phyloP scores from a whole-genome alignment of 2,113 vertebrate species.

The Amblyornis subalaris region DNA sequence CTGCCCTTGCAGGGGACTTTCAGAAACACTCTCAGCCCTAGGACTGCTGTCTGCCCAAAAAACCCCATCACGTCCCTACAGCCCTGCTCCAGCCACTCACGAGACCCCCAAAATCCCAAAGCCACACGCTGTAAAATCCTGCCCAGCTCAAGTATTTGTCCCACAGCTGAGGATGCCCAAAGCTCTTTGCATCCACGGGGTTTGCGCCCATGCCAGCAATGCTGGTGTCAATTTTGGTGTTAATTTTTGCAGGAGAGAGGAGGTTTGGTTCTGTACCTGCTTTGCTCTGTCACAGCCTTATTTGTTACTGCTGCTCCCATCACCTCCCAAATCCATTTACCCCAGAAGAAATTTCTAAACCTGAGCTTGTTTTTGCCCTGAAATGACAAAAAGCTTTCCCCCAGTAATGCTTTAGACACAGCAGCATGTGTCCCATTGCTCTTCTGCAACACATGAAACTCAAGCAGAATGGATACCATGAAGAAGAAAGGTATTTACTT shows the following conservation, averaged over 20 bases:
- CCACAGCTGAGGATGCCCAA: not conserved
- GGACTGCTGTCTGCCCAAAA: not conserved
- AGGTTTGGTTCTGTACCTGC: not conserved
- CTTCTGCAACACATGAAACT: not conserved
- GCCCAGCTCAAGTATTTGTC: not conserved
- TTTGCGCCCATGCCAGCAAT: not conserved
- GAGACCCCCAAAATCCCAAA: not conserved
- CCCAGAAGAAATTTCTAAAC: not conserved
- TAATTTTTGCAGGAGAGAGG: not conserved
- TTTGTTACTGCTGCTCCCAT: not conserved
- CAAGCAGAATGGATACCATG: fast-evolving
- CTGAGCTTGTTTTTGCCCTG: not conserved
- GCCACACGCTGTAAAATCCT: not conserved
- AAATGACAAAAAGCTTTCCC: not conserved
- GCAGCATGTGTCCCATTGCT: fast-evolving
- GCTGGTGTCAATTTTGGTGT: not conserved
- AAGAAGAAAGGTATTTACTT: not conserved
- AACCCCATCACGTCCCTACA: fast-evolving
- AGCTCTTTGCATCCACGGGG: not conserved
- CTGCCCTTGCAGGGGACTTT: not conserved
- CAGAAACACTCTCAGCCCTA: not conserved
- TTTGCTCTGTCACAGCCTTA: not conserved
- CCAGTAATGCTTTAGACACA: not conserved
- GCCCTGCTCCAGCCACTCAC: not conserved
- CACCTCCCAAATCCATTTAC: not conserved